These are phyloP conservation scores for Anguilla japonica DNA, from an alignment of 2,113 vertebrate genomes.

Conservation along the genomic window DNA sequence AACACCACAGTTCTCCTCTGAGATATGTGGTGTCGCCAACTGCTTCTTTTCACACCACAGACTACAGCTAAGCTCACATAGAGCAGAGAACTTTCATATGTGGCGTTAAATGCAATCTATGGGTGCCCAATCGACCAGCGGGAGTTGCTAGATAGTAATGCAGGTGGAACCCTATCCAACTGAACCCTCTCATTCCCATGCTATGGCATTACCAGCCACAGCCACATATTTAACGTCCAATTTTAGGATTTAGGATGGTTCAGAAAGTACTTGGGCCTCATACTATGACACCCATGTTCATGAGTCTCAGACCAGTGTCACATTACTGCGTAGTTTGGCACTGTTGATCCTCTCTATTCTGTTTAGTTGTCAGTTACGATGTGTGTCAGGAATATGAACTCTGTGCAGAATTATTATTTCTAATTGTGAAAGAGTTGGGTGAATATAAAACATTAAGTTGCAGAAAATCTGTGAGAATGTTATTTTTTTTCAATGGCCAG, in stretches of 20 bases:
- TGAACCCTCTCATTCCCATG: no score
- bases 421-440: not conserved
- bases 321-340: not conserved
- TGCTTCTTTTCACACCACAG: no score
- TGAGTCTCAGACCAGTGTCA: not conserved
- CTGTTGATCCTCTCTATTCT: not conserved
- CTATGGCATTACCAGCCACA: no score
- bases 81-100: no score
- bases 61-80: no score
- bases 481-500: not conserved
- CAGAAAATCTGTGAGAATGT: not conserved
- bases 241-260: not conserved
- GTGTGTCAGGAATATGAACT: conserved; percentile 10
- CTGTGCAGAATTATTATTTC: not conserved
- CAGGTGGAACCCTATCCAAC: no score
- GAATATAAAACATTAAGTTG: not conserved
- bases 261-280: not conserved
- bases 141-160: no score
- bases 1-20: no score
- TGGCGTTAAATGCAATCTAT: no score
- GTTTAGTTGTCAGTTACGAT: conserved; percentile 4
- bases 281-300: not conserved
- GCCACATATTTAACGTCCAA: no score
- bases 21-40: no score
- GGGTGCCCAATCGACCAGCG: no score